Evolutionary conservation across 2,113 vertebrate species (phyloP).

Genomic region (Butastur rufipennis): DNA sequence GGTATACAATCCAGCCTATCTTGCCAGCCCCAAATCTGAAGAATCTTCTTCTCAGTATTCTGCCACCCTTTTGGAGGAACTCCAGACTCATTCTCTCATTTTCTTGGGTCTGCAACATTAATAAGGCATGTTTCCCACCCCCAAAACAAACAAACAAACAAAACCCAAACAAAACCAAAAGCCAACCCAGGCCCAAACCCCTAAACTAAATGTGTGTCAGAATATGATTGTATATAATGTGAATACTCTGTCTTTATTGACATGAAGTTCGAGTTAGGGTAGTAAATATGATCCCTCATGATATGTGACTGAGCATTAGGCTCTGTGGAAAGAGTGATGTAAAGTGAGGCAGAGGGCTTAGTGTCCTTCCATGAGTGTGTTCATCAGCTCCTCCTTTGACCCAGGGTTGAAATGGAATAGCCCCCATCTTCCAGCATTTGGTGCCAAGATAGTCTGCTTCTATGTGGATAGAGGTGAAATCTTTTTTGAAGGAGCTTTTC

Average conservation of each 20-base stretch:
- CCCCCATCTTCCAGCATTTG: neutral
- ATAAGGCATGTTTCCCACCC: neutral
- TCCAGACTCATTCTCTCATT: neutral
- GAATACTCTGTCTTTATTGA: neutral
- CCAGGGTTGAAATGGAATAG: neutral
- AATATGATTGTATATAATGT: neutral
- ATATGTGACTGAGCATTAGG: neutral
- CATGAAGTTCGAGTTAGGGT: accelerated
- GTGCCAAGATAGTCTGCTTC: neutral
- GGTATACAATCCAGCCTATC: neutral
- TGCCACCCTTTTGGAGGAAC: neutral
- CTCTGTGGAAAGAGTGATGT: accelerated
- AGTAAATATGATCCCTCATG: neutral
- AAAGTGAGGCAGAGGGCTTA: neutral
- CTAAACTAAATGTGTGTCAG: neutral
- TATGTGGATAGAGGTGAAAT: neutral
- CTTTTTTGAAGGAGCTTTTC: neutral
- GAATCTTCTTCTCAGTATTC: accelerated
- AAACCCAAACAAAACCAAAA: neutral
- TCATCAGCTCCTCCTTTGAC: neutral
- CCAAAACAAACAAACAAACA: neutral
- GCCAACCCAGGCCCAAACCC: neutral
- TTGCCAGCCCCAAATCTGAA: neutral
- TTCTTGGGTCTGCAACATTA: neutral
- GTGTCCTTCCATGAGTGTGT: neutral